These are phyloP conservation scores for Anas flavirostris DNA, from an alignment of 2,797 vertebrate species.

Conservation along the genomic window DNA sequence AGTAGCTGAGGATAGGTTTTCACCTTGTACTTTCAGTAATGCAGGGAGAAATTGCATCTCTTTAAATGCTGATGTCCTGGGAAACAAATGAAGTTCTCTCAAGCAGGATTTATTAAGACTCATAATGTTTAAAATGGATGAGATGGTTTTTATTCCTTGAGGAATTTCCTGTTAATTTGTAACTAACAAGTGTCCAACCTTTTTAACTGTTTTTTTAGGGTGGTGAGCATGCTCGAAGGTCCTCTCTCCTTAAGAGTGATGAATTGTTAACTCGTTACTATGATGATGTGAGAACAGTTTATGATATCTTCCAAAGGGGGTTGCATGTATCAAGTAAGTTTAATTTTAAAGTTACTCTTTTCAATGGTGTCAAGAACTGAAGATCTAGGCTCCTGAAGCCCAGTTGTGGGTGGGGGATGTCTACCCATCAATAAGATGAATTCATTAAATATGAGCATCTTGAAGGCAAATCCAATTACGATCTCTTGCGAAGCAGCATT, in stretches of 20 bases:
- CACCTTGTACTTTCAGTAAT: not conserved
- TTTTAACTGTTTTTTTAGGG: slow-evolving; percentile 77
- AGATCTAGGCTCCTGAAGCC: not conserved
- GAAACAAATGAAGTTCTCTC: not conserved
- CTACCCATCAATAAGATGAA: not conserved
- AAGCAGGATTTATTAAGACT: not conserved
- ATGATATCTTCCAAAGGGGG: slow-evolving; percentile 90
- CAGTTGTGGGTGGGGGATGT: not conserved
- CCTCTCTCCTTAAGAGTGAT: slow-evolving; percentile 76
- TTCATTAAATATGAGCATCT: not conserved
- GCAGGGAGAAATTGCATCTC: not conserved
- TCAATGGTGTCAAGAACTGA: not conserved
- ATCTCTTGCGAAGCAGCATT: not conserved
- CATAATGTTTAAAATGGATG: not conserved
- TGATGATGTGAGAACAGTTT: slow-evolving; percentile 86
- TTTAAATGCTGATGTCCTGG: not conserved
- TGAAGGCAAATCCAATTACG: not conserved
- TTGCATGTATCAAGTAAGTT: slow-evolving; percentile 90
- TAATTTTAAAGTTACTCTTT: not conserved
- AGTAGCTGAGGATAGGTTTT: not conserved
- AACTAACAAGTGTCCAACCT: not conserved
- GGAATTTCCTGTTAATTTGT: not conserved
- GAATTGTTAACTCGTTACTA: slow-evolving; percentile 83
- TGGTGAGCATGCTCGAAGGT: slow-evolving; percentile 83
- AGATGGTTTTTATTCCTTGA: not conserved